phyloP scores from a whole-genome alignment of 2,888 invertebrate genomes.

The Labia minor region DNA sequence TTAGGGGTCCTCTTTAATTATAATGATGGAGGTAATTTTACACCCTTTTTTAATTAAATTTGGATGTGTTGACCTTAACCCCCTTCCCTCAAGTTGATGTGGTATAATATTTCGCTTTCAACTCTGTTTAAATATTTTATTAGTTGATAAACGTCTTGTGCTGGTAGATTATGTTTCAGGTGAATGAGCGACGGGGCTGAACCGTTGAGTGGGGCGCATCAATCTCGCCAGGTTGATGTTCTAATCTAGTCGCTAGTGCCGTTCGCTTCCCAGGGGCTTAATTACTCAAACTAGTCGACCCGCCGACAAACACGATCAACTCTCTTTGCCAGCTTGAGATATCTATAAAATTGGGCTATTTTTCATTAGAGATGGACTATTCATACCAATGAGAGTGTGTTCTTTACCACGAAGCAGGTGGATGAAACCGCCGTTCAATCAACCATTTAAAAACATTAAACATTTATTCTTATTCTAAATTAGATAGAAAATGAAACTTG shows the following conservation, averaged over 20 bases:
- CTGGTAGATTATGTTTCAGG: not conserved
- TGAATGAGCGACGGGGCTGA: not conserved
- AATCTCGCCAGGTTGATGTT: constrained; percentile 13
- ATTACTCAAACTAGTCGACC: not conserved
- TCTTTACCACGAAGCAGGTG: not conserved
- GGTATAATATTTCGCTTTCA: constrained; percentile 1
- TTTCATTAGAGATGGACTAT: not conserved
- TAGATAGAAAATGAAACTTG: constrained; percentile 5
- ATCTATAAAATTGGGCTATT: not conserved
- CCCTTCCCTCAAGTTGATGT: not conserved
- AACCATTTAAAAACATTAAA: not conserved
- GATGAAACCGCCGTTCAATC: not conserved
- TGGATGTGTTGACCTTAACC: not conserved
- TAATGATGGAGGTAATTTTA: not conserved
- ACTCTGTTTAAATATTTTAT: constrained; percentile 13
- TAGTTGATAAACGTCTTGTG: not conserved
- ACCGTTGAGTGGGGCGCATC: not conserved
- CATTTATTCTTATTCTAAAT: not conserved
- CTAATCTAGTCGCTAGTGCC: not conserved
- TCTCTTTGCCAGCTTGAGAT: constrained; percentile 1
- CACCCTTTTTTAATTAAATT: not conserved
- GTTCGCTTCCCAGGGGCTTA: not conserved
- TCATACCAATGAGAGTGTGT: not conserved
- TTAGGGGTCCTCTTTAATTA: not conserved
- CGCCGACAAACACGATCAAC: constrained; percentile 8